Evolutionary conservation across 2,888 invertebrate genomes (phyloP).

Genomic region (Stenichneumon culpator): DNA sequence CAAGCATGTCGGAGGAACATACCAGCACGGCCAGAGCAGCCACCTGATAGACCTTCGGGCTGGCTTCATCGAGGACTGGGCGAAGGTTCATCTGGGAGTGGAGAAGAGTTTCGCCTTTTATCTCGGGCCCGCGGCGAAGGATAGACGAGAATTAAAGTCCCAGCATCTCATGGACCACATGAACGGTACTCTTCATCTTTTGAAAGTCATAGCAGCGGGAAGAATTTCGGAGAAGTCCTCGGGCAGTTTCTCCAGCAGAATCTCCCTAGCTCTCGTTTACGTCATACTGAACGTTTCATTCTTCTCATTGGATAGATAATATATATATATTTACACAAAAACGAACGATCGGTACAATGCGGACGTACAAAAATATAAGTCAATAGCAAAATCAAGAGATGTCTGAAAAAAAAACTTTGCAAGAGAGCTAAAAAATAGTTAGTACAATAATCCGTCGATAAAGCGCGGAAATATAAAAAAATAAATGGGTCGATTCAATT

Average conservation of each 20-base stretch:
- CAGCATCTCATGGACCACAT: constrained; percentile 61
- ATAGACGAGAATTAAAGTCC: constrained; percentile 49
- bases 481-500: constrained; percentile 45
- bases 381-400: constrained; percentile 22
- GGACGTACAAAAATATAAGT: constrained; percentile 50
- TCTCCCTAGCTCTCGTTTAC: not conserved
- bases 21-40: constrained; percentile 59
- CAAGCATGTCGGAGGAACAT: constrained; percentile 46
- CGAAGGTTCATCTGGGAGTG: constrained; percentile 62
- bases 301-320: not conserved
- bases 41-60: constrained; percentile 42
- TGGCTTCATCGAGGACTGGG: constrained; percentile 65
- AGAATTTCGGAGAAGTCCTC: constrained; percentile 10
- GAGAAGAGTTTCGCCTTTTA: constrained; percentile 65
- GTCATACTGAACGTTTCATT: not conserved
- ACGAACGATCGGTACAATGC: constrained; percentile 27
- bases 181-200: constrained; percentile 49
- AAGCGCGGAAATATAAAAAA: not conserved
- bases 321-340: constrained; percentile 33
- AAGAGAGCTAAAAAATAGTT: constrained; percentile 41
- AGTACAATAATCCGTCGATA: constrained; percentile 21
- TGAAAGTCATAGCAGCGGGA: constrained; percentile 46
- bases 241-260: not conserved
- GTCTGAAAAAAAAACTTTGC: constrained; percentile 8
- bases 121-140: constrained; percentile 56